Conservation (phyloP, 2,888 invertebrate species). For the Incurvaria masculella region DNA sequence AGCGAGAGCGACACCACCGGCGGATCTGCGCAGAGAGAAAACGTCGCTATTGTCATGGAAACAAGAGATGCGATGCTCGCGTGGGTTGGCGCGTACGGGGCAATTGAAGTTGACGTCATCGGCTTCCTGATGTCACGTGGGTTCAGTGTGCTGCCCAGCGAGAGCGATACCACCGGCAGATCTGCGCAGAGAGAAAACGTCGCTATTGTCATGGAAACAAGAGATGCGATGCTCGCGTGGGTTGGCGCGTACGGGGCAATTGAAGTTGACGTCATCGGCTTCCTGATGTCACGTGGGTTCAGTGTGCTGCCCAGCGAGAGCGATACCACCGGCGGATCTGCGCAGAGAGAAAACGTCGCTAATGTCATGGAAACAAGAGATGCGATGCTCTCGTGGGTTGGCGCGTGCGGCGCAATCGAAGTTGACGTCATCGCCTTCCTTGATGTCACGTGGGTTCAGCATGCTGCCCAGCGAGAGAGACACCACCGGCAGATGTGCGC, state of each 20-base stretch:
- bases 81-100: constrained; percentile 79
- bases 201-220: constrained; percentile 89
- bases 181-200: constrained; percentile 68
- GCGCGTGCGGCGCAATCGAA: constrained; percentile 84
- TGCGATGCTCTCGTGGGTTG: constrained; percentile 81
- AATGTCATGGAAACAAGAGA: constrained; percentile 88
- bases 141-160: constrained; percentile 81
- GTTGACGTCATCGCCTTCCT: constrained; percentile 88
- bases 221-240: constrained; percentile 81
- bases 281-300: constrained; percentile 86
- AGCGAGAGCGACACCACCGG: constrained; percentile 79
- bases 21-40: constrained; percentile 65
- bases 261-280: constrained; percentile 88
- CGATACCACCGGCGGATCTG: constrained; percentile 79
- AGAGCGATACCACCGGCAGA: constrained; percentile 75
- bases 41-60: constrained; percentile 79
- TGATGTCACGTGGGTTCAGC: constrained; percentile 83
- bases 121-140: constrained; percentile 85
- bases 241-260: constrained; percentile 81
- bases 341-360: constrained; percentile 52
- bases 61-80: constrained; percentile 82
- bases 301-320: constrained; percentile 81
- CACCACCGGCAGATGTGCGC: constrained; percentile 79
- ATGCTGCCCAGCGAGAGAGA: constrained; percentile 80
- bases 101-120: constrained; percentile 91